Evolutionary conservation across 1,140 invertebrate species (phyloP).

Genomic region (Pseudoatta argentina): DNA sequence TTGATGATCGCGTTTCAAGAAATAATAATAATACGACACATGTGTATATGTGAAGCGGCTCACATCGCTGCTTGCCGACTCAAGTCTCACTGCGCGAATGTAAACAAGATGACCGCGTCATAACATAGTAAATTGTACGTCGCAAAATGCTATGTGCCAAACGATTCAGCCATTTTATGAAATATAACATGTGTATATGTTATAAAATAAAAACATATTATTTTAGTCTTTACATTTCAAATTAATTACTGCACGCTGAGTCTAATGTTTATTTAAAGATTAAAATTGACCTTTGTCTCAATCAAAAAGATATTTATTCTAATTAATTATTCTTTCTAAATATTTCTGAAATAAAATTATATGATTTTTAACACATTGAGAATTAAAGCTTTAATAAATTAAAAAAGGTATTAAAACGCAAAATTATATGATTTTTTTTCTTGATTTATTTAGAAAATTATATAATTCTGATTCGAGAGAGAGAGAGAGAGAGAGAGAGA

Average conservation of each 20-base stretch:
- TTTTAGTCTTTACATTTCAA: neutral
- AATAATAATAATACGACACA: constrained; percentile 16
- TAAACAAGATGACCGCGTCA: constrained; percentile 15
- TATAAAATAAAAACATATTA: neutral
- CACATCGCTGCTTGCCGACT: neutral
- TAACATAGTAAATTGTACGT: constrained; percentile 20
- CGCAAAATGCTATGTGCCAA: constrained; percentile 8
- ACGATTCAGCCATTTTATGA: neutral
- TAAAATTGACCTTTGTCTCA: neutral
- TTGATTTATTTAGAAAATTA: neutral
- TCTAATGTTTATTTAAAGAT: neutral
- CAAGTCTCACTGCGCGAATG: neutral
- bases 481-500: neutral
- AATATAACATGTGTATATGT: neutral
- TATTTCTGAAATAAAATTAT: neutral
- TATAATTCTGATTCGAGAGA: neutral
- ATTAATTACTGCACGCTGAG: neutral
- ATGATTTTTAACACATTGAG: neutral
- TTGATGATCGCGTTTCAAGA: neutral
- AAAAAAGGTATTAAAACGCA: neutral
- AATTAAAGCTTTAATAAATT: constrained; percentile 1
- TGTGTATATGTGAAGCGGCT: too few relatives aligned
- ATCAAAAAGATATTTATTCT: neutral
- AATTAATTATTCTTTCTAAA: neutral
- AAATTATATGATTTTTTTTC: neutral